Conservation (phyloP, 2,113 vertebrate species). For the Glaucomys volans region DNA sequence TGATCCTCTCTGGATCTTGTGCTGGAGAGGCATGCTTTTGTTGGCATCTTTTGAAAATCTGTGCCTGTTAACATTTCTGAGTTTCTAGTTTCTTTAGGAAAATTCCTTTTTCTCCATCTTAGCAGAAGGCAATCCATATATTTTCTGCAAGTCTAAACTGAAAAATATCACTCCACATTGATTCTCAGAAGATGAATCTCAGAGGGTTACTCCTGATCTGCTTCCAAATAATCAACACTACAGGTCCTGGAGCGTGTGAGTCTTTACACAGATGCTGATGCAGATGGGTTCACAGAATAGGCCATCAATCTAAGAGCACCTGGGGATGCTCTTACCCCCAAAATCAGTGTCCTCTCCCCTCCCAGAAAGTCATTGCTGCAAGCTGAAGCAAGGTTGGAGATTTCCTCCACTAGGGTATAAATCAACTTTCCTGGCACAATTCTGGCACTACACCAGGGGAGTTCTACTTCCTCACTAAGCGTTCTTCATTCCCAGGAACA, state of each 20-base stretch:
- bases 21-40: background rate
- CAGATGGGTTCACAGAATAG: background rate
- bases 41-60: background rate
- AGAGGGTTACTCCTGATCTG: background rate
- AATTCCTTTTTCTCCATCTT: background rate
- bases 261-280: background rate
- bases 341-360: background rate
- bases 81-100: constrained; percentile 24
- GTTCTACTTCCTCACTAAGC: background rate
- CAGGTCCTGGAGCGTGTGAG: background rate
- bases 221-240: background rate
- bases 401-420: background rate
- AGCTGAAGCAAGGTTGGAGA: background rate
- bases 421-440: background rate
- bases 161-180: constrained; percentile 17
- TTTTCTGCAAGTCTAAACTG: constrained; percentile 43
- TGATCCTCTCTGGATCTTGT: background rate
- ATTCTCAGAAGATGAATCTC: background rate
- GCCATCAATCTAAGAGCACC: background rate
- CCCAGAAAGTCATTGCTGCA: background rate
- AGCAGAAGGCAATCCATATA: background rate
- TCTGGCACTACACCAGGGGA: background rate
- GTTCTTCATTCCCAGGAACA: background rate
- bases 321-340: too few species aligned
- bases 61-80: background rate